A percentile compares a stretch with the other conserved stretches of the same genome.
Conservation (phyloP, 2,888 invertebrate genomes). For the Orthosia incerta region DNA sequence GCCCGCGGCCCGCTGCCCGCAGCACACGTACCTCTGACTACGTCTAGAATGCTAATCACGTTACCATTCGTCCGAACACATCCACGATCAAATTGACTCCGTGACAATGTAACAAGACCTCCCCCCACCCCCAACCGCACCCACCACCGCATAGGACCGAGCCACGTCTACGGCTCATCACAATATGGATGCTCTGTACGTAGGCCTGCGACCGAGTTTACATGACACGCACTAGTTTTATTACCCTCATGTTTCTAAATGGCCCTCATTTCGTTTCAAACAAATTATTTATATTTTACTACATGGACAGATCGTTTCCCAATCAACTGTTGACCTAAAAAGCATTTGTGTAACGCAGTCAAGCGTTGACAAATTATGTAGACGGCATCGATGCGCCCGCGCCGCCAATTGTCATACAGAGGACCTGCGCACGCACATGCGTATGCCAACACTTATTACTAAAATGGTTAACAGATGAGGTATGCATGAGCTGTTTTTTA, state of each 20-base stretch:
- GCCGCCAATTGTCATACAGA: slow-evolving; percentile 75
- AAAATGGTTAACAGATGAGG: slow-evolving; percentile 19
- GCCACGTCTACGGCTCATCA: slow-evolving; percentile 75
- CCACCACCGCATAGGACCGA: slow-evolving; percentile 59
- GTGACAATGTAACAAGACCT: slow-evolving; percentile 77
- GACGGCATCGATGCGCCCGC: slow-evolving; percentile 80
- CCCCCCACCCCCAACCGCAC: slow-evolving; percentile 66
- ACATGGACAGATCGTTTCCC: slow-evolving; percentile 89
- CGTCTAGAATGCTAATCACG: slow-evolving; percentile 87
- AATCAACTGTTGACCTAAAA: slow-evolving; percentile 89
- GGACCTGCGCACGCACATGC: slow-evolving; percentile 57
- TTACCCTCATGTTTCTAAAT: slow-evolving; percentile 91
- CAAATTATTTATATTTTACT: slow-evolving; percentile 91
- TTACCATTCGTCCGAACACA: slow-evolving; percentile 82
- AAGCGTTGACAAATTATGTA: slow-evolving; percentile 87
- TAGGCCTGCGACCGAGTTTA: slow-evolving; percentile 87
- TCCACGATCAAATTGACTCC: slow-evolving; percentile 76
- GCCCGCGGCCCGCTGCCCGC: slow-evolving; percentile 75
- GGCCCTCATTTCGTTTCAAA: slow-evolving; percentile 90
- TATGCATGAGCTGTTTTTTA: not conserved
- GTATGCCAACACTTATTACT: slow-evolving; percentile 22
- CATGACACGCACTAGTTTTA: slow-evolving; percentile 90
- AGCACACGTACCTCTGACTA: slow-evolving; percentile 85
- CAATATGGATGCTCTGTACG: slow-evolving; percentile 75
- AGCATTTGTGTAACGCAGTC: slow-evolving; percentile 87